Base-by-base conservation (phyloP, 2,113 vertebrate genomes). In the Chrysemys picta region DNA sequence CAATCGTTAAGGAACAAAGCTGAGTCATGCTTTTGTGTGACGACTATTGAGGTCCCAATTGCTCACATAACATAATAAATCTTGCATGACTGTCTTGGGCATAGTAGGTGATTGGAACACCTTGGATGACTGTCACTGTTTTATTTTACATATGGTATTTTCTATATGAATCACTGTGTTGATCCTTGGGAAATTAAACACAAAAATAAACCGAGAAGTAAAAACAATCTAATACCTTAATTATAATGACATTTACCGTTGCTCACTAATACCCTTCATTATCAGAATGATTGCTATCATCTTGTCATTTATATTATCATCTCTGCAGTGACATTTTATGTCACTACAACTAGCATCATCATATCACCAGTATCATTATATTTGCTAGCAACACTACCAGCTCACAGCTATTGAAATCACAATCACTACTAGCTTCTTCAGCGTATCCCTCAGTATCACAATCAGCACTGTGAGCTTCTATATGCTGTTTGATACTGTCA, bases 191-290 rank as follows among this genome's bases (percentile, higher is more conserved):
- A 79, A 88, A 94, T 31, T 81, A 76, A 93, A 85, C 90, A 4
- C 80, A 87, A 94, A 91, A 94, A 90, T 91, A 88, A 91, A 27
- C 65, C 65, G 50, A 90, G 80, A 38, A 38, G 69, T 65, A 5
- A 92, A n/a, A 93, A 78, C 29, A 47, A 62, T 87, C 25, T 62
- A 54, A 79, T 1, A 10, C 29, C 85, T 87, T 80, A 65, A 80
- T 78, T 16, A 85, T 24, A 80, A 45, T 16, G 12, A 25, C 82
- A 2, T 45, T 85, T 82, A 59, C 25, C 3, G 13, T 49, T 38
- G 35, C 65, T 93, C 53, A 42, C 75, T 65, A 45, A 80, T 69
- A 87, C n/a, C 21, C 25, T 50, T 4, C 80, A 25, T 80, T 82
- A 47, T 47, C 75, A 47, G 75, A 91, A 83, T 42, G 16, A 82